Evolutionary conservation across 1,140 invertebrate genomes (phyloP).

Genomic region (Temnothorax longispinosus): DNA sequence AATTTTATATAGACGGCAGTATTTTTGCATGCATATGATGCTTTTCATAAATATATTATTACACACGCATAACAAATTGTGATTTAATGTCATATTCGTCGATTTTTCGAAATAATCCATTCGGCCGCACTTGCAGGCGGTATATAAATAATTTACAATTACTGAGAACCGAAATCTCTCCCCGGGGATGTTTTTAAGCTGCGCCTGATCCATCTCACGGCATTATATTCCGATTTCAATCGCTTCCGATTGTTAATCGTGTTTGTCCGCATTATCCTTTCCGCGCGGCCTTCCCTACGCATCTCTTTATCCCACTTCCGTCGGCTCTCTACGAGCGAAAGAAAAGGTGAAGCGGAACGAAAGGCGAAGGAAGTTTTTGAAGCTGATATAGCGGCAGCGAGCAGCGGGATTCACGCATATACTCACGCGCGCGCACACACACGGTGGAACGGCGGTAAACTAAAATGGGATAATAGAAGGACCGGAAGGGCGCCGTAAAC

Average conservation of each 20-base stretch:
- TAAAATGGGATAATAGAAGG: conserved; percentile 85
- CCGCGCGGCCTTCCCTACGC: conserved; percentile 35
- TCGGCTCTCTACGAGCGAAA: conserved; percentile 67
- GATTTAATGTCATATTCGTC: background rate
- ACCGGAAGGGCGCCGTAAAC: conserved; percentile 83
- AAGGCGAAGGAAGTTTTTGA: conserved; percentile 56
- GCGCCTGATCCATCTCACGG: conserved; percentile 9
- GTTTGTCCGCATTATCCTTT: conserved; percentile 31
- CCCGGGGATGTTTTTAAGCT: background rate
- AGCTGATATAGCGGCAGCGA: conserved; percentile 31
- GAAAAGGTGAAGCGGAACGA: conserved; percentile 37
- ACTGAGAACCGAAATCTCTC: background rate
- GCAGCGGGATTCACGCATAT: conserved; percentile 37
- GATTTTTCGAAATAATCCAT: background rate
- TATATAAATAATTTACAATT: background rate
- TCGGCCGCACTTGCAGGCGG: too few relatives aligned
- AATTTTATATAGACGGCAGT: background rate
- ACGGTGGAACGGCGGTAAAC: conserved; percentile 81
- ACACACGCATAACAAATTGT: background rate
- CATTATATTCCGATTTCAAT: background rate
- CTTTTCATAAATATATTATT: background rate
- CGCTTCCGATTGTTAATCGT: conserved; percentile 47
- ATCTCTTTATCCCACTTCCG: conserved; percentile 70
- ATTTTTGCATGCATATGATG: background rate
- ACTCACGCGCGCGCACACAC: background rate